Evolutionary conservation across 23 tunicate species (phyloP), one percentile per base, ranked within the genome.

Genomic region (Oikopleura albicans): DNA sequence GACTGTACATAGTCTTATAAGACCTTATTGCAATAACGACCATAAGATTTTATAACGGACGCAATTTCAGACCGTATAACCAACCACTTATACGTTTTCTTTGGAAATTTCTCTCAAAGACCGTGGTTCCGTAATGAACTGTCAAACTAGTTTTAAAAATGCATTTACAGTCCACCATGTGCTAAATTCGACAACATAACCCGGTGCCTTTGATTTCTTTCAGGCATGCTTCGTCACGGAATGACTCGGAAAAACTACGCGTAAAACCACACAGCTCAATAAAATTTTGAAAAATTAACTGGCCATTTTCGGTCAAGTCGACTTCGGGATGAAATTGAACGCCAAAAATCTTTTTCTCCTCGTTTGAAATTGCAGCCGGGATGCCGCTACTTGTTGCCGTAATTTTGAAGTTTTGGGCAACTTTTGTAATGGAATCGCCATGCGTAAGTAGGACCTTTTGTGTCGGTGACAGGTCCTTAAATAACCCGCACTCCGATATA

Each of bases 271-370:
- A 16, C 2, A 71, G 87, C 83, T 87, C 84, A 4, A 95, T 83
- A 88, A 95, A 95, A 12, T 88, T 95, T 76, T 85, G 85, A n/a
- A 95, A 85, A n/a, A 95, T 90, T 79, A 86, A 84, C 37, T 84
- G 86, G 71, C 99, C 99, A 41, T 88, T 86, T 39, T 37, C 71
- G 40, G 99, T 95, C 39, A 95, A 85, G 75, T 95, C 99, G 39
- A 95, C 99, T 84, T 95, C 99, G 37, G 99, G 99, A 59, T 95
- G 99, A 88, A 95, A 95, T 66, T 95, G 99, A 40, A 95, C 86
- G n/a, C 99, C 99, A 83, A 86, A 95, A 0, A 95, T 66, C n/a
- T 76, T 76, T 37, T 75, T 83, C 1, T 39, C 39, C 75, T 90
- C 88, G 75, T 90, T 75, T 4, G 92, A 90, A 0, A 95, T 95